Percentiles rank a stretch among this genome's conserved stretches.
Evolutionary conservation across 2,113 vertebrate species (phyloP).

Genomic region (Eptesicus fuscus): DNA sequence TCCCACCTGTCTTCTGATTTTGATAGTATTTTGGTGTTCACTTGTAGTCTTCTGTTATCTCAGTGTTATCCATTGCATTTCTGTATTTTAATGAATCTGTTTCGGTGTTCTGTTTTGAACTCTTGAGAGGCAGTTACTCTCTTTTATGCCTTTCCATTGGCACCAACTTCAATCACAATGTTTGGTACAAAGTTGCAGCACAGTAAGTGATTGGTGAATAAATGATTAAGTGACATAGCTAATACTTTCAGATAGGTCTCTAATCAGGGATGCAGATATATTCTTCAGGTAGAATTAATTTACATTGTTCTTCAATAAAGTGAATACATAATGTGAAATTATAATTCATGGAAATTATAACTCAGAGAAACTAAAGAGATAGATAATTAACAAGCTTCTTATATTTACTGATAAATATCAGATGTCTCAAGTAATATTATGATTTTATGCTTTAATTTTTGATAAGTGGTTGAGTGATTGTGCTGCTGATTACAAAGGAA

Average conservation of each 20-base stretch:
- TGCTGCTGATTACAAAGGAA: background rate
- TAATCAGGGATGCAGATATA: background rate
- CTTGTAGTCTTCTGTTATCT: background rate
- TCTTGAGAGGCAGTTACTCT: background rate
- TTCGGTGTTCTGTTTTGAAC: background rate
- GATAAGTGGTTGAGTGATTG: background rate
- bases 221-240: background rate
- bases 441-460: constrained; percentile 34
- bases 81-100: background rate
- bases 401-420: constrained; percentile 1
- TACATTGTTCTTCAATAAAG: background rate
- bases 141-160: background rate
- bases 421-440: background rate
- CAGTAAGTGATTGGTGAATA: background rate
- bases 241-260: background rate
- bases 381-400: background rate
- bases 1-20: background rate
- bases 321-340: background rate
- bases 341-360: background rate
- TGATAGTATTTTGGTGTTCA: background rate
- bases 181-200: background rate
- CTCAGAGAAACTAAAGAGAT: background rate
- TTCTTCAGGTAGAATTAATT: background rate
- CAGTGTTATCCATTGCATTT: background rate
- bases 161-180: background rate